phyloP scores from a whole-genome alignment of 2,113 vertebrate species.

The Nematolebias whitei region DNA sequence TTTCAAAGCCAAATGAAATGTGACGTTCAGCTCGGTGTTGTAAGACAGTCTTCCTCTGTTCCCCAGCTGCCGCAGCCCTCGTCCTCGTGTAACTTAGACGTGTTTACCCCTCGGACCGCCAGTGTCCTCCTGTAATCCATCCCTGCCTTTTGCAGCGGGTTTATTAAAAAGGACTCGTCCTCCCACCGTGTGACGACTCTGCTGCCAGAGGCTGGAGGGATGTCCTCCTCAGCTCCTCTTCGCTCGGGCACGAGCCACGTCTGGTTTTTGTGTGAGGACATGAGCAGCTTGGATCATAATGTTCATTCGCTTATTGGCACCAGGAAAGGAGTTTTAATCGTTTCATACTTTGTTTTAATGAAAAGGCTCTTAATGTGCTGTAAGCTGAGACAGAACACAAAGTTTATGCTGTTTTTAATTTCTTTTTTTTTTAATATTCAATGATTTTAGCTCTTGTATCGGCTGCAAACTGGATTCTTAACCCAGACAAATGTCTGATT shows the following conservation, averaged over 20 bases:
- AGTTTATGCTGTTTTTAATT: too few relatives aligned
- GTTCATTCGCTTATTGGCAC: slow-evolving; percentile 34
- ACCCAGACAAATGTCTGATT: too few relatives aligned
- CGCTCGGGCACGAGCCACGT: slow-evolving; percentile 37
- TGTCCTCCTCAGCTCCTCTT: slow-evolving; percentile 34
- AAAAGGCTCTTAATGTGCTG: slow-evolving; percentile 18
- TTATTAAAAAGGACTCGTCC: slow-evolving; percentile 58
- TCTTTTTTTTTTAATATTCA: too few relatives aligned
- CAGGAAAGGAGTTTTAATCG: slow-evolving; percentile 36
- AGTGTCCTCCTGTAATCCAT: slow-evolving; percentile 53
- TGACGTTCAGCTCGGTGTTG: too few relatives aligned
- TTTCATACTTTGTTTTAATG: slow-evolving; percentile 38
- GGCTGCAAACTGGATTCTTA: too few relatives aligned
- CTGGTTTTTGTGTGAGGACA: slow-evolving; percentile 68
- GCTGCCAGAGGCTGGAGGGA: slow-evolving; percentile 29
- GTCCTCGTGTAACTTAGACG: slow-evolving; percentile 45
- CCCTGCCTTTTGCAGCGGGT: slow-evolving; percentile 66
- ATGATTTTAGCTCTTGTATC: too few relatives aligned
- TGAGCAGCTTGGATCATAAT: slow-evolving; percentile 23
- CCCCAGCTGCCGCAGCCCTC: slow-evolving; percentile 14
- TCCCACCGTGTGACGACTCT: slow-evolving; percentile 25
- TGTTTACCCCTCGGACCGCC: slow-evolving; percentile 68
- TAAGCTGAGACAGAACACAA: too few relatives aligned
- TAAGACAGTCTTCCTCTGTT: background rate
- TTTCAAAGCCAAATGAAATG: too few relatives aligned